phyloP scores from a whole-genome alignment of 2,888 invertebrate genomes.

The Beris morrisii region DNA sequence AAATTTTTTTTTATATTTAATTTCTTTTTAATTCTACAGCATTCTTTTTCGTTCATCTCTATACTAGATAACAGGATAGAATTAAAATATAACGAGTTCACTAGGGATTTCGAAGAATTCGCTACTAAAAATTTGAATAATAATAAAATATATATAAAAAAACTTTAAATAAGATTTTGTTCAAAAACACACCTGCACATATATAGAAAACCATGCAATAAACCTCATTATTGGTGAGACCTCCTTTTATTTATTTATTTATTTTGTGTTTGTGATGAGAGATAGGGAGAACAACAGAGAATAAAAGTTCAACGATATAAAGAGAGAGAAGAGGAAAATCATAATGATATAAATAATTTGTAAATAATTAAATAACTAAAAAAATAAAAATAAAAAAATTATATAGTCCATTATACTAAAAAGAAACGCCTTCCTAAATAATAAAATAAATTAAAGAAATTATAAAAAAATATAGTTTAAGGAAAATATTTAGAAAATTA shows the following conservation, averaged over 20 bases:
- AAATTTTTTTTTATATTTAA: no score
- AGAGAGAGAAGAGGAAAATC: constrained; percentile 1
- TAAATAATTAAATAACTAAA: background rate
- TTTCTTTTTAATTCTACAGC: background rate
- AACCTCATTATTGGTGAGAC: constrained; percentile 51
- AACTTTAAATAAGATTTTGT: constrained; percentile 31
- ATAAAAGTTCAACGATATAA: constrained; percentile 1
- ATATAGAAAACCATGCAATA: constrained; percentile 56
- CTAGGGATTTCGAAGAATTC: background rate
- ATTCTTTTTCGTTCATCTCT: constrained; percentile 7
- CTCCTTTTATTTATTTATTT: constrained; percentile 44
- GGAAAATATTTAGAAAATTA: no score
- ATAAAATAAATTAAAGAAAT: no score
- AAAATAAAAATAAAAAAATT: background rate
- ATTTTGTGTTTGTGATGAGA: constrained; percentile 16
- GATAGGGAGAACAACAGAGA: constrained; percentile 1
- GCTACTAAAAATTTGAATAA: background rate
- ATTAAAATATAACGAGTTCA: background rate
- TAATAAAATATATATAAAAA: constrained; percentile 16
- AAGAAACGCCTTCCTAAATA: background rate
- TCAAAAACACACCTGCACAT: constrained; percentile 55
- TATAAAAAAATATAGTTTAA: no score
- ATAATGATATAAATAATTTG: background rate
- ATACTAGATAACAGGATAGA: background rate
- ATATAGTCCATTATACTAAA: background rate